Conservation (phyloP, 2,113 vertebrate genomes). For the Pantherophis guttatus region DNA sequence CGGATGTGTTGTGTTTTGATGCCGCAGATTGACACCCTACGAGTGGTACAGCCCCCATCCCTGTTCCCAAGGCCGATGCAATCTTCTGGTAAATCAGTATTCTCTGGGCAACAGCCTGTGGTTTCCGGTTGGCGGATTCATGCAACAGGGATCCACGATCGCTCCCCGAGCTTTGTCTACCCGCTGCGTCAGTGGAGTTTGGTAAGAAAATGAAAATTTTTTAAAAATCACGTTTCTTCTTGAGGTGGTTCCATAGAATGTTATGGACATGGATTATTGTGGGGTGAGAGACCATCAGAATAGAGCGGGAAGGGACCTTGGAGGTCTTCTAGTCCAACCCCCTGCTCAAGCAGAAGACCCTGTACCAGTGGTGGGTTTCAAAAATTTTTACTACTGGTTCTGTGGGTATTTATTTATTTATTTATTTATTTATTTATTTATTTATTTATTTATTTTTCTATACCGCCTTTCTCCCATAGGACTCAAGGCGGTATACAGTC, state of each 20-base stretch:
- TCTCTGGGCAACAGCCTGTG: conserved; percentile 96
- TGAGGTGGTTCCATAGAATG: not conserved
- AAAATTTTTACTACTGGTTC: too few species aligned
- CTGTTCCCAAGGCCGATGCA: conserved; percentile 89
- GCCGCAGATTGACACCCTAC: conserved; percentile 85
- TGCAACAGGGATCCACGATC: conserved; percentile 98
- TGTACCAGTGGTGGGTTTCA: too few species aligned
- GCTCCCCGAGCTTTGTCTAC: conserved; percentile 94
- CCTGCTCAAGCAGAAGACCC: not conserved
- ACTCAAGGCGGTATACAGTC: too few species aligned
- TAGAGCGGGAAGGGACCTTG: not conserved
- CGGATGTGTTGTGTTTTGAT: not conserved
- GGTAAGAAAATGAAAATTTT: conserved; percentile 74
- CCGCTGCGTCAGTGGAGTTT: conserved; percentile 95
- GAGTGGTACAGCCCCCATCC: conserved; percentile 98
- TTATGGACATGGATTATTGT: too few species aligned
- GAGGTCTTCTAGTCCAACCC: not conserved
- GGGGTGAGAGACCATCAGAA: not conserved
- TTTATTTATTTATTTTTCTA: too few species aligned
- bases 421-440: too few species aligned
- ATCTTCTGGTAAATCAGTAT: conserved; percentile 95
- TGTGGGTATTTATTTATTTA: too few species aligned
- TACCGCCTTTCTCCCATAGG: too few species aligned
- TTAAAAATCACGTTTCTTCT: not conserved
- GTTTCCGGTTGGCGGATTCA: conserved; percentile 97